Percentiles rank a stretch among this genome's conserved stretches.
Evolutionary conservation across 1,140 invertebrate species (phyloP).

Genomic region (Bactericera cockerelli): DNA sequence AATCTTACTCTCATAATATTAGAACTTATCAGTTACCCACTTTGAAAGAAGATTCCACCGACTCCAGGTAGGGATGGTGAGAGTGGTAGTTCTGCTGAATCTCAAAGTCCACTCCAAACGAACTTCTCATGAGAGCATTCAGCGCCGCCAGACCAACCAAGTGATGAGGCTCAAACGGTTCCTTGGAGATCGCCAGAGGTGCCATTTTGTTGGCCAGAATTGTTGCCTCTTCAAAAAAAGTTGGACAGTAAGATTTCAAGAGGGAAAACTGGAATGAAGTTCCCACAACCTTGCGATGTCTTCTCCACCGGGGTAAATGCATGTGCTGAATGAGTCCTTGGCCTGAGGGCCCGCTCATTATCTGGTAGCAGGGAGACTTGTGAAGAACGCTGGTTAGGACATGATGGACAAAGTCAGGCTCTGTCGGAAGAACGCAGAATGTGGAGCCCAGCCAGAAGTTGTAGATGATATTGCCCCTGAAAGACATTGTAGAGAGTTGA

Average conservation of each 20-base stretch:
- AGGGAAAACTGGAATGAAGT: constrained; percentile 9
- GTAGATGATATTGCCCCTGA: too few species aligned
- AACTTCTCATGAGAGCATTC: background rate
- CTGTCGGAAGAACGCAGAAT: background rate
- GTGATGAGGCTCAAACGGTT: background rate
- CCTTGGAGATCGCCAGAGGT: background rate
- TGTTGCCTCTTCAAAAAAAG: constrained; percentile 10
- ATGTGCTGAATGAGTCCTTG: background rate
- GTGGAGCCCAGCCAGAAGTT: background rate
- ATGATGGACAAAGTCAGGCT: background rate
- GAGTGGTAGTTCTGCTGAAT: background rate
- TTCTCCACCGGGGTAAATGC: background rate
- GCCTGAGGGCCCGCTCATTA: background rate
- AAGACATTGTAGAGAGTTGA: too few species aligned
- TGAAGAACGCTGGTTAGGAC: constrained; percentile 3
- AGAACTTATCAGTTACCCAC: background rate
- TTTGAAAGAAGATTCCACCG: background rate
- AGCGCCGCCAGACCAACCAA: background rate
- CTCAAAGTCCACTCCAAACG: background rate
- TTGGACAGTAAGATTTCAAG: background rate
- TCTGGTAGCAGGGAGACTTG: background rate
- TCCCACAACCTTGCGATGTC: background rate
- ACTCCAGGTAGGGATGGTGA: background rate
- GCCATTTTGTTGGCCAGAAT: constrained; percentile 7
- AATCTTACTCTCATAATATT: too few species aligned